Evolutionary conservation across 2,797 vertebrate species (phyloP).

Genomic region (Orientallactaga sibirica): DNA sequence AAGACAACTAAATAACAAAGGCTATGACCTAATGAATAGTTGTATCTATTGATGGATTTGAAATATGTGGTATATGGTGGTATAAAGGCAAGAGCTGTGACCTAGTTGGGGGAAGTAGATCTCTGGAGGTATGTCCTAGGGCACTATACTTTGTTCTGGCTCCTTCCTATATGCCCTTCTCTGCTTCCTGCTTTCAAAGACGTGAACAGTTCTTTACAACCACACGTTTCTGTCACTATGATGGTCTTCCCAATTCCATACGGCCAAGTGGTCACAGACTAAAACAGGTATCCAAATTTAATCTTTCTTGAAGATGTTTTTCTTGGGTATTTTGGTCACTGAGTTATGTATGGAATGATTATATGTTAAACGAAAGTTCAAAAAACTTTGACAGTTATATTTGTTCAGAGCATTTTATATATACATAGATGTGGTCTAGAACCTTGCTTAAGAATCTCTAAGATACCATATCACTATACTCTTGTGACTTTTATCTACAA

Average conservation of each 20-base stretch:
- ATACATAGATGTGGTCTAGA: not conserved
- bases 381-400: constrained; percentile 72
- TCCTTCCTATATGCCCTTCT: not conserved
- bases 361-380: constrained; percentile 75
- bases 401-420: constrained; percentile 67
- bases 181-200: not conserved
- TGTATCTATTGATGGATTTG: not conserved
- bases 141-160: too few relatives aligned
- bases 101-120: not conserved
- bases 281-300: not conserved
- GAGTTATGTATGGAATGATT: constrained; percentile 74
- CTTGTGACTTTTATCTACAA: not conserved
- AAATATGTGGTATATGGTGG: too few relatives aligned
- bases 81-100: not conserved
- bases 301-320: not conserved
- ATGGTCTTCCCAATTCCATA: not conserved
- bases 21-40: not conserved
- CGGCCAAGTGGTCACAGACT: not conserved
- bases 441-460: constrained; percentile 12
- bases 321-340: not conserved
- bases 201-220: not conserved
- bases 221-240: not conserved
- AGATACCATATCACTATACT: not conserved
- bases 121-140: too few relatives aligned
- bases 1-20: not conserved